Evolutionary conservation across 1,140 invertebrate genomes (phyloP), one percentile per base, ranked within the genome.

Genomic region (Amyelois transitella): DNA sequence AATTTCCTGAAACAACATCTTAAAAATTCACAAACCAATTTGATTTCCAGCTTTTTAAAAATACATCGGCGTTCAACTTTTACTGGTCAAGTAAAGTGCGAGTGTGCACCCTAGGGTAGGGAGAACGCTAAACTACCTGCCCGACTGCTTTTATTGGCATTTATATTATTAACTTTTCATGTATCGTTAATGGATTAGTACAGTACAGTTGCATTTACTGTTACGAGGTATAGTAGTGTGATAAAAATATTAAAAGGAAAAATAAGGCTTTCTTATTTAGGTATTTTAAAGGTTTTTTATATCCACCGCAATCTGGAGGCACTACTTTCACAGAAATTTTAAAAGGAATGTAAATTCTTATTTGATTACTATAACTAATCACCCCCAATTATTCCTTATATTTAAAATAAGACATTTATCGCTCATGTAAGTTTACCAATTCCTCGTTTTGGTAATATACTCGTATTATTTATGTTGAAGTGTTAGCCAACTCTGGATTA

Each of bases 81-180:
- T 14, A 1, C 43, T 57, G 61, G 51, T 47, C 51, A 43, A 54
- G 25, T 50, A 64, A 75, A 68, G 28, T 66, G 62, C 63, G 66
- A 50, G 57, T 61, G 55, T 70, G 66, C 73, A 75, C 75, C 75
- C 71, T 64, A 63, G 60, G 57, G 64, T 54, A 62, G 59, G 60
- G 69, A 62, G 57, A 60, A 24, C 19, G 51, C 28, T 54, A 45
- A 64, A 60, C 53, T 77, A 78, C 79, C 72, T 81, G 69, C 58
- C 55, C 63, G 49, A 49, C 64, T 63, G 61, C n/a, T 72, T 81
- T 79, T 81, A 81, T 77, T 81, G 77, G 62, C 62, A 51, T 69
- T 66, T 76, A 60, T 58, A 55, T 81, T 38, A 79, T 82, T 79
- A 81, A 78, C 71, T 77, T 85, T 82, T 81, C 79, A 81, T 85